Conservation (phyloP, 23 tunicate species). For the Clavelina lepadiformis region DNA sequence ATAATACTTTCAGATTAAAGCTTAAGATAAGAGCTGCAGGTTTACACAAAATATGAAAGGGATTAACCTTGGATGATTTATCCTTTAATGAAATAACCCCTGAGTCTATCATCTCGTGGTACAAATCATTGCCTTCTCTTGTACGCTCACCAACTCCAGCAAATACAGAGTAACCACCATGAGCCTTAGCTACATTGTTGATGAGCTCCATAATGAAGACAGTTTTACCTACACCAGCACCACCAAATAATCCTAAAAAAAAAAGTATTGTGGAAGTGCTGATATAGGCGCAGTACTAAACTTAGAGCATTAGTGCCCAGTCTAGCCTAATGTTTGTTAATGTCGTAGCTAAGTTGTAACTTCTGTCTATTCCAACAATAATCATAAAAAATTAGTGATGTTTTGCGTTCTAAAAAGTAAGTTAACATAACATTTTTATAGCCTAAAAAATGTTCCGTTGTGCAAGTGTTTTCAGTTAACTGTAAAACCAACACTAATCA, state of each 20-base stretch:
- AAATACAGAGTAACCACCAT: slow-evolving; percentile 99
- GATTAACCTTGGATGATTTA: slow-evolving; percentile 77
- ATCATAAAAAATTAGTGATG: too few relatives aligned
- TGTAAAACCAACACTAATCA: too few relatives aligned
- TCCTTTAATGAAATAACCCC: slow-evolving; percentile 97
- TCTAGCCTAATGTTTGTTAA: too few relatives aligned
- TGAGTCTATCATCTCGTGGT: slow-evolving; percentile 99
- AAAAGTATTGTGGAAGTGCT: too few relatives aligned
- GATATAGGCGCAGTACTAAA: too few relatives aligned
- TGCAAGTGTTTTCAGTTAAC: too few relatives aligned
- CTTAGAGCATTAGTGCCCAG: too few relatives aligned
- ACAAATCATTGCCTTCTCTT: slow-evolving; percentile 99
- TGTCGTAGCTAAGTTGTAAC: too few relatives aligned
- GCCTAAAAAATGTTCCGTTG: too few relatives aligned
- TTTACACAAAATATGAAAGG: background rate
- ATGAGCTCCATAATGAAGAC: slow-evolving; percentile 99
- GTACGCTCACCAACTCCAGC: slow-evolving; percentile 99
- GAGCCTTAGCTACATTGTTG: slow-evolving; percentile 99
- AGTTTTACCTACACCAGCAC: slow-evolving; percentile 99
- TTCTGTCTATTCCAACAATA: too few relatives aligned
- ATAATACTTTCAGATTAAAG: background rate
- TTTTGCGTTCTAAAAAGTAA: too few relatives aligned
- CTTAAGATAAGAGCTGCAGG: background rate
- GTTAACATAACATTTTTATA: too few relatives aligned
- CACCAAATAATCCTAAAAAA: slow-evolving; percentile 87